Conservation (phyloP, 2,888 invertebrate genomes). For the Lithophane ornitopus region DNA sequence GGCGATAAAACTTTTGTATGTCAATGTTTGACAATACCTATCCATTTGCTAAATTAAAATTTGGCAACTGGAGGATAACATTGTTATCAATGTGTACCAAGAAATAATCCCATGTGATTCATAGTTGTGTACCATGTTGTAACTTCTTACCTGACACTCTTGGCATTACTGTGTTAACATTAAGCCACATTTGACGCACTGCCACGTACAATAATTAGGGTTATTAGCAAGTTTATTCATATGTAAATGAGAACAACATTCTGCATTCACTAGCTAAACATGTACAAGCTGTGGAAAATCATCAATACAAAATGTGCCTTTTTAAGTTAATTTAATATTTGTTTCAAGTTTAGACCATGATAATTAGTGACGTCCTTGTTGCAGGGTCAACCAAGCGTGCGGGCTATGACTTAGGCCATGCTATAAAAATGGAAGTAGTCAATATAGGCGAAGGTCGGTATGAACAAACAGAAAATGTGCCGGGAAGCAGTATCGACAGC, state of each 20-base stretch:
- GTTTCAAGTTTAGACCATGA: conserved; percentile 38
- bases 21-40: background rate
- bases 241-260: conserved; percentile 74
- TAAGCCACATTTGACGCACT: conserved; percentile 76
- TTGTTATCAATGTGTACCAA: conserved; percentile 58
- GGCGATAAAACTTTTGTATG: background rate
- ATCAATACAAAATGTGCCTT: conserved; percentile 81
- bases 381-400: conserved; percentile 83
- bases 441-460: conserved; percentile 84
- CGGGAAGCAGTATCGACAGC: conserved; percentile 82
- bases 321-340: conserved; percentile 49
- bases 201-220: conserved; percentile 77
- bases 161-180: conserved; percentile 79
- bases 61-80: conserved; percentile 28
- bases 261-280: conserved; percentile 69
- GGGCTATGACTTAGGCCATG: conserved; percentile 87
- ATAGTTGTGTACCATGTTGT: conserved; percentile 66
- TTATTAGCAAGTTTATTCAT: conserved; percentile 80
- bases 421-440: conserved; percentile 88
- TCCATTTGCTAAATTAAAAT: conserved; percentile 3
- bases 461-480: conserved; percentile 82
- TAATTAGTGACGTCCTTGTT: conserved; percentile 74
- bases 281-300: conserved; percentile 86
- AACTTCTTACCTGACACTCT: conserved; percentile 71
- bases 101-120: conserved; percentile 72